These are phyloP conservation scores for Rosalia funebris DNA, from an alignment of 2,888 invertebrate species.

Conservation along the genomic window DNA sequence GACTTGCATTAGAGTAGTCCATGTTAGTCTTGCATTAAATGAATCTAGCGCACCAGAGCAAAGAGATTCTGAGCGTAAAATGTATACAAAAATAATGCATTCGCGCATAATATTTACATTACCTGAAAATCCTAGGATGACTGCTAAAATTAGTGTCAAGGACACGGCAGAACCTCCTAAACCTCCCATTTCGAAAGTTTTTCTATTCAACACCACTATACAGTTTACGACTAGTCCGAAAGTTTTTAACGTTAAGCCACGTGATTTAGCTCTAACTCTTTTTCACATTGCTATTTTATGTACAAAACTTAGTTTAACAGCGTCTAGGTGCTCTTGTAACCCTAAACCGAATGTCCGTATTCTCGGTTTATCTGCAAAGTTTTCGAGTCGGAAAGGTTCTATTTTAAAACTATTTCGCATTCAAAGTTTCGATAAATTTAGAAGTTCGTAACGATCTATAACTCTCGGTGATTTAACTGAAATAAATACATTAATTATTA, in stretches of 20 bases:
- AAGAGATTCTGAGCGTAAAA: neutral
- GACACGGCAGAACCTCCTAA: slow-evolving; percentile 16
- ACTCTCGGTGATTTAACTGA: slow-evolving; percentile 36
- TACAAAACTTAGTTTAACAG: slow-evolving; percentile 26
- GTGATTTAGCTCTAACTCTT: slow-evolving; percentile 26
- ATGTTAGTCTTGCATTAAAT: too few relatives aligned
- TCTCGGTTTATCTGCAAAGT: slow-evolving; percentile 43
- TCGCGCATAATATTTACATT: slow-evolving; percentile 16
- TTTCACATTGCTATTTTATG: slow-evolving; percentile 38
- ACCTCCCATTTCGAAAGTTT: slow-evolving; percentile 32
- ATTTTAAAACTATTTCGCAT: slow-evolving; percentile 46
- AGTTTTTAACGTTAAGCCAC: slow-evolving; percentile 34
- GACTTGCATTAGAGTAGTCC: too few relatives aligned
- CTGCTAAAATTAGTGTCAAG: slow-evolving; percentile 30
- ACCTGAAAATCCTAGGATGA: slow-evolving; percentile 36
- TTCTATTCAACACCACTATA: slow-evolving; percentile 15
- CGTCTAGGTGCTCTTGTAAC: slow-evolving; percentile 31
- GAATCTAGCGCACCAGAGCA: neutral
- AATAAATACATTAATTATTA: slow-evolving; percentile 14
- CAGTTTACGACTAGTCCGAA: slow-evolving; percentile 21
- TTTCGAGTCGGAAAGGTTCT: slow-evolving; percentile 38
- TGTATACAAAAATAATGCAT: neutral
- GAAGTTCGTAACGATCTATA: slow-evolving; percentile 35
- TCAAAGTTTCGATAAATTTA: slow-evolving; percentile 42
- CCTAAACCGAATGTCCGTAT: slow-evolving; percentile 34